phyloP scores from a whole-genome alignment of 2,113 vertebrate species.

The Gadus chalcogrammus region DNA sequence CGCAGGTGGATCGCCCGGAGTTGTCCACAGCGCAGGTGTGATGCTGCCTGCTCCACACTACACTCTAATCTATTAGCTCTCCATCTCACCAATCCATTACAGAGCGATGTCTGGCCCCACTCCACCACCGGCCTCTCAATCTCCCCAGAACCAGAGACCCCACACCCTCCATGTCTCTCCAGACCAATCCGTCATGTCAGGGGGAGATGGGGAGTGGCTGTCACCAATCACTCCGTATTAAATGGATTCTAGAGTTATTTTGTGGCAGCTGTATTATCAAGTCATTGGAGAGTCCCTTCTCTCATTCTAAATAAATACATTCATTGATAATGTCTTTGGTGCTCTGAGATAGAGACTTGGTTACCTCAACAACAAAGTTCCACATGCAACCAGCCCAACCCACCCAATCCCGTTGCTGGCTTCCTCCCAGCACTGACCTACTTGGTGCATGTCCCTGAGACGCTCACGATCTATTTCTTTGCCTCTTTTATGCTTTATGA shows the following conservation, averaged over 20 bases:
- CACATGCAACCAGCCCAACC: background rate
- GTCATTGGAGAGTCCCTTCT: too few species aligned
- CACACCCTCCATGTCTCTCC: background rate
- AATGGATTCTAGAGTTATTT: background rate
- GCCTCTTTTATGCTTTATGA: constrained; percentile 38
- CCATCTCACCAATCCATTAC: background rate
- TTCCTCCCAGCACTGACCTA: constrained; percentile 52
- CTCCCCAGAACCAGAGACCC: constrained; percentile 1
- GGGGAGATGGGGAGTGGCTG: background rate
- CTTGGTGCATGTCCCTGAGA: constrained; percentile 29
- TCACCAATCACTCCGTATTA: constrained; percentile 5
- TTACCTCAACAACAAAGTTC: background rate
- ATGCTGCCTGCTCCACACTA: background rate
- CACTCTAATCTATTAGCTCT: background rate
- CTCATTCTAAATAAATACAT: too few species aligned
- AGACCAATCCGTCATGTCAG: constrained; percentile 7
- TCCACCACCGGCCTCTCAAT: background rate
- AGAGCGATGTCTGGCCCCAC: constrained; percentile 6
- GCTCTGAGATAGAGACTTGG: too few species aligned
- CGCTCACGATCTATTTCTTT: constrained; percentile 36
- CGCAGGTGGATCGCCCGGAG: background rate
- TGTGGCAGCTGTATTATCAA: too few species aligned
- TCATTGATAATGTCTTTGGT: too few species aligned
- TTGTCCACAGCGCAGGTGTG: constrained; percentile 1
- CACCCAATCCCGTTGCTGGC: constrained; percentile 12